A percentile compares a stretch with the other conserved stretches of the same genome.
Conservation (phyloP, 2,113 vertebrate genomes). For the Semnornis frantzii region DNA sequence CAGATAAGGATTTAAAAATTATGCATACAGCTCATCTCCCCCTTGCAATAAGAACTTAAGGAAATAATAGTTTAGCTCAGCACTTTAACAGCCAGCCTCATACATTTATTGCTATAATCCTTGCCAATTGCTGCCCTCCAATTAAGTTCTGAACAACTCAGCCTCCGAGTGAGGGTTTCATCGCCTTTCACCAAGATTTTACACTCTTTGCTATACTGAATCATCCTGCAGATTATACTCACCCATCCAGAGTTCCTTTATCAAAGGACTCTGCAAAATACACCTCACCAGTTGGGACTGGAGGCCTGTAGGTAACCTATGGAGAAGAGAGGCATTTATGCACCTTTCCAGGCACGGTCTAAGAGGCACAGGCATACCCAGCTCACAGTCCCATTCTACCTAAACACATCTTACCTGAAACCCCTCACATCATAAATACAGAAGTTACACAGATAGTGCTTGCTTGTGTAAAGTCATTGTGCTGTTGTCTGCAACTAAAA, state of each 20-base stretch:
- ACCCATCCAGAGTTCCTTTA: conserved; percentile 92
- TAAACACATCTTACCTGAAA: background rate
- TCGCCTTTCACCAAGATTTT: background rate
- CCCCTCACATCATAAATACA: background rate
- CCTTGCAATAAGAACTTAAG: background rate
- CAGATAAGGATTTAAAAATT: background rate
- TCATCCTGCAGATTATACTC: conserved; percentile 50
- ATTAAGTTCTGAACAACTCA: background rate
- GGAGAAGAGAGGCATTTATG: background rate
- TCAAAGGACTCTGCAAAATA: conserved; percentile 94
- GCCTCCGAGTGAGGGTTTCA: background rate
- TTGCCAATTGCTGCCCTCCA: background rate
- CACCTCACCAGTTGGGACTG: conserved; percentile 92
- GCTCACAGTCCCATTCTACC: background rate
- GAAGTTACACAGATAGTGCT: background rate
- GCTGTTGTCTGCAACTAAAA: background rate
- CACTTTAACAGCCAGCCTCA: background rate
- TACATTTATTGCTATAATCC: background rate
- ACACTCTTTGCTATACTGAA: background rate
- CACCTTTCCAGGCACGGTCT: background rate
- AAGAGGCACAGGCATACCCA: background rate
- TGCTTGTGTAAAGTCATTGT: background rate
- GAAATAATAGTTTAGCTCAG: background rate
- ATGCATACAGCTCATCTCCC: background rate
- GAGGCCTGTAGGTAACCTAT: conserved; percentile 93